Evolutionary conservation across 1,140 invertebrate species (phyloP), one percentile per base, ranked within the genome.

Genomic region (Venturia canescens): DNA sequence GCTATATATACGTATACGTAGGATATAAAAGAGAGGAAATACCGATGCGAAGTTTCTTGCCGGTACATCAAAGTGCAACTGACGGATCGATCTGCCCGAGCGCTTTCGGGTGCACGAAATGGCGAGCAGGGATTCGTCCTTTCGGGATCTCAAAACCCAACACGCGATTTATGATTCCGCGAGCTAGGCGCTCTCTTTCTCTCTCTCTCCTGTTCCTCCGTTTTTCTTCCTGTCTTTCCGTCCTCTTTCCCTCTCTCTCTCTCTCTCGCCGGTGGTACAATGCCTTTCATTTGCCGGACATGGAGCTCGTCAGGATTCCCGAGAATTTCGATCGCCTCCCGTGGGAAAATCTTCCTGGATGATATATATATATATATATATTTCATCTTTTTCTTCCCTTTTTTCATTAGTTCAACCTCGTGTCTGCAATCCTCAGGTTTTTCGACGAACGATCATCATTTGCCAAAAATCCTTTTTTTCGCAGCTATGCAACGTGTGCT

Each of bases 31-130:
- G 48, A 69, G 31, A 71, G 72, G 21, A 83, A 81, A 83, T 80
- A 83, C 80, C 80, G 82, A 79, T 83, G 72, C 66, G 78, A 48
- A 53, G 57, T 79, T 83, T 81, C 80, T 83, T 83, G 78, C 80
- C 82, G 82, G 82, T 83, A 83, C 82, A 81, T 81, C 80, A 83
- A 81, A 83, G 78, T 80, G 72, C 78, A 75, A 81, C 78, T 81
- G 80, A 81, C 82, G 80, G 81, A 83, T 83, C 82, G 80, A 83
- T 83, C 82, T 66, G 3, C 3, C 18, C 38, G 80, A 78, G 78
- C 72, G 81, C 71, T 82, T 82, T 80, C 78, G 76, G 79, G 76
- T 57, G 29, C 74, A 75, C 71, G 74, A 48, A 29, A 72, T 13
- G 15, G 70, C 74, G 50, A 26, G 63, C 50, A 27, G 50, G 66